phyloP scores from a whole-genome alignment of 2,888 invertebrate species.

The Candidula unifasciata region DNA sequence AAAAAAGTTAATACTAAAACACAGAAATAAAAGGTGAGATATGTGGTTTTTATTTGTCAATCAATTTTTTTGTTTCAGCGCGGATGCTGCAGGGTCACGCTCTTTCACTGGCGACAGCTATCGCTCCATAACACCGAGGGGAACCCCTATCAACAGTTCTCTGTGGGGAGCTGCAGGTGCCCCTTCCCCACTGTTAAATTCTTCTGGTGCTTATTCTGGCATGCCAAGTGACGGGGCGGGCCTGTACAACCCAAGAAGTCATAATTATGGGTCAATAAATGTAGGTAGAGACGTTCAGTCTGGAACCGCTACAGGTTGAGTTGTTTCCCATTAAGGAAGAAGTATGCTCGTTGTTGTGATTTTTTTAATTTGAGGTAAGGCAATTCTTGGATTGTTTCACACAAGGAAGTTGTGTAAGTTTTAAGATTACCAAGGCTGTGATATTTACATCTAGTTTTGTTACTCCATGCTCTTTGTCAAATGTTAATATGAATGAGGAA shows the following conservation, averaged over 20 bases:
- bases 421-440: constrained; percentile 6
- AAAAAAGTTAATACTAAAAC: background rate
- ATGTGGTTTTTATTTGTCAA: background rate
- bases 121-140: constrained; percentile 55
- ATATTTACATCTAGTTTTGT: background rate
- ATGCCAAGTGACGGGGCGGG: background rate
- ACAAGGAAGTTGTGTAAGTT: background rate
- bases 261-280: constrained; percentile 30
- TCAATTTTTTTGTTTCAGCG: constrained; percentile 30
- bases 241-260: background rate
- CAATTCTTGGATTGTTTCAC: background rate
- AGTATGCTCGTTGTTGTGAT: background rate
- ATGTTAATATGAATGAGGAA: too few relatives aligned
- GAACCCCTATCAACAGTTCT: constrained; percentile 54
- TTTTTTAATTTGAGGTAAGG: background rate
- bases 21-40: background rate
- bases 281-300: background rate
- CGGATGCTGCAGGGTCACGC: constrained; percentile 51
- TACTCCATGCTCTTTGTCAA: too few relatives aligned
- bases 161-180: constrained; percentile 11
- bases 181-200: background rate
- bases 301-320: background rate
- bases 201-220: constrained; percentile 8
- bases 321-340: background rate
- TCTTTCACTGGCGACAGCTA: constrained; percentile 55